A percentile compares a stretch with the other conserved stretches of the same genome.
phyloP scores from a whole-genome alignment of 2,888 invertebrate species.

The Rhagophthalmus giganteus region DNA sequence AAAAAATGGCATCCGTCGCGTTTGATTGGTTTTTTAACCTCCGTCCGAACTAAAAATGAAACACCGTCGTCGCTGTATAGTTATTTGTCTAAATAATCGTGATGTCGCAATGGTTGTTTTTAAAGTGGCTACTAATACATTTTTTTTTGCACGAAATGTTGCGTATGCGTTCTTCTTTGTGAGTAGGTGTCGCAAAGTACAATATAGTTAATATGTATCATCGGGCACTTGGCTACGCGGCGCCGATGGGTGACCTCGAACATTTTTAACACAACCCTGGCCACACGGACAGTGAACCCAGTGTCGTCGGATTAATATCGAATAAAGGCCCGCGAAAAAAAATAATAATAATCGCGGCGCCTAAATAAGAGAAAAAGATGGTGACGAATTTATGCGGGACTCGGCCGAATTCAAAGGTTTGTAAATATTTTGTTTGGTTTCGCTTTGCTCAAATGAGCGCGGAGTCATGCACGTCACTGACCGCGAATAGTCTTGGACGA shows the following conservation, averaged over 20 bases:
- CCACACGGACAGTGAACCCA: conserved; percentile 25
- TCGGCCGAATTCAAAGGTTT: conserved; percentile 3
- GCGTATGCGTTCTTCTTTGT: conserved; percentile 7
- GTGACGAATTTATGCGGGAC: conserved; percentile 4
- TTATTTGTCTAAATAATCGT: too few relatives aligned
- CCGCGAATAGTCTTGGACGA: conserved; percentile 12
- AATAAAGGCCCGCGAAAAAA: conserved; percentile 2
- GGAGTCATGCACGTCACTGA: conserved; percentile 21
- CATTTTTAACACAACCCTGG: conserved; percentile 33
- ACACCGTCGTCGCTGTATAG: too few relatives aligned
- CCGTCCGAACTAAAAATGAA: too few relatives aligned
- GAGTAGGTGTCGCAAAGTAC: conserved; percentile 22
- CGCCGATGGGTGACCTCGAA: conserved; percentile 31
- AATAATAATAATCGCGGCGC: background rate
- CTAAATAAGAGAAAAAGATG: background rate
- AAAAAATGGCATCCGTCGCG: too few relatives aligned
- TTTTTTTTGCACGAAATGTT: background rate
- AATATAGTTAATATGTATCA: conserved; percentile 27
- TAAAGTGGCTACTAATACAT: background rate
- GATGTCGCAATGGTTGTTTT: too few relatives aligned
- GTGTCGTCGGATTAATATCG: conserved; percentile 20
- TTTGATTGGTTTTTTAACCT: background rate
- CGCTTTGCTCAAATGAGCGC: conserved; percentile 7
- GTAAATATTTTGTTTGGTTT: conserved; percentile 15
- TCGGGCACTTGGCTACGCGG: conserved; percentile 27